phyloP scores from a whole-genome alignment of 2,113 vertebrate species.

The Eublepharis macularius region DNA sequence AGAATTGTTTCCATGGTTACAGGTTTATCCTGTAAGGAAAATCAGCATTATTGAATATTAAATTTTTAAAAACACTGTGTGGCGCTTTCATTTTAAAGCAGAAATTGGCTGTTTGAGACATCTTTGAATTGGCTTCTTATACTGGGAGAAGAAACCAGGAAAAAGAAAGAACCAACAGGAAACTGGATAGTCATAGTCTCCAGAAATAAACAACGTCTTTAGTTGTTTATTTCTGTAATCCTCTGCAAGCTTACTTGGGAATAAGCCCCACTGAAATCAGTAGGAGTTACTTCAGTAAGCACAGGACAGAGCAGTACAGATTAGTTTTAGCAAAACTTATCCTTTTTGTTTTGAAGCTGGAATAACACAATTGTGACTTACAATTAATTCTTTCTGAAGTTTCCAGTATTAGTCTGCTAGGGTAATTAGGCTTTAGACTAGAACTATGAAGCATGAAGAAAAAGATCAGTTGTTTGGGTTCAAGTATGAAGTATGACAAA shows the following conservation, averaged over 20 bases:
- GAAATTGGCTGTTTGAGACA: neutral
- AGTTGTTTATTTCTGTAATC: neutral
- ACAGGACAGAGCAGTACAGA: neutral
- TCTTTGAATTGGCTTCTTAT: neutral
- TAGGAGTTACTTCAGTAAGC: neutral
- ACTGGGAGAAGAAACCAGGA: neutral
- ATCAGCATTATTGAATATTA: neutral
- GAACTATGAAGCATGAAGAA: no score
- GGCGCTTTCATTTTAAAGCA: neutral
- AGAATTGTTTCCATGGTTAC: constrained; percentile 23
- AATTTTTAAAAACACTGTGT: neutral
- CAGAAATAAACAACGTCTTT: neutral
- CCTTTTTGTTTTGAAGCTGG: neutral
- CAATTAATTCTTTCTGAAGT: neutral
- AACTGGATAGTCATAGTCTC: neutral
- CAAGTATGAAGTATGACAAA: no score
- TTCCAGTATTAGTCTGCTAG: neutral
- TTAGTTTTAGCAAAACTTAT: neutral
- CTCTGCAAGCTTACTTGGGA: neutral
- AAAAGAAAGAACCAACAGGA: neutral
- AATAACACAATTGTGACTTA: neutral
- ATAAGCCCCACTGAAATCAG: neutral
- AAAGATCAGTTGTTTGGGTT: no score
- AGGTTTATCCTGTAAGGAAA: neutral
- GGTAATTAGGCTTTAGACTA: neutral